Conservation (phyloP, 2,888 invertebrate genomes). For the Volucella bombylans region DNA sequence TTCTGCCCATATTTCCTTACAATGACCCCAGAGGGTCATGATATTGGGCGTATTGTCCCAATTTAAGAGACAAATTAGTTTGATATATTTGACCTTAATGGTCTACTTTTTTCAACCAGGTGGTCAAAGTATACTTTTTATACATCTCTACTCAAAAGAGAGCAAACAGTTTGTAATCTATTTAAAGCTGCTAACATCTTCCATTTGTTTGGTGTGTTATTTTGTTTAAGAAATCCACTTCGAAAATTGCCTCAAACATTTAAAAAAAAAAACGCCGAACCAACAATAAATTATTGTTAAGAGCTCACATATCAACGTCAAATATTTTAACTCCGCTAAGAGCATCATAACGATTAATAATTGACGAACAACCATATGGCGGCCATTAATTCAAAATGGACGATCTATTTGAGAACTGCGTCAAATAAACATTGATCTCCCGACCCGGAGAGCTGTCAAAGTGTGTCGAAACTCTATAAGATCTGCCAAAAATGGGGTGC, state of each 20-base stretch:
- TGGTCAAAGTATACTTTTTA: too few species aligned
- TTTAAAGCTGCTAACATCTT: too few species aligned
- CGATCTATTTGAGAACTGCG: constrained; percentile 13
- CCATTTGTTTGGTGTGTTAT: not conserved
- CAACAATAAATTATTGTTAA: constrained; percentile 1
- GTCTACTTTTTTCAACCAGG: too few species aligned
- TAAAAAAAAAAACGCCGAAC: not conserved
- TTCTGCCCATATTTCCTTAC: too few species aligned
- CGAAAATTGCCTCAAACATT: not conserved
- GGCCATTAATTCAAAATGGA: constrained; percentile 35
- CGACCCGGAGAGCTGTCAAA: not conserved
- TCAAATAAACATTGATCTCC: constrained; percentile 37
- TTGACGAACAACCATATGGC: constrained; percentile 25
- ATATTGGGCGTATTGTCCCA: too few species aligned
- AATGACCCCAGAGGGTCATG: too few species aligned
- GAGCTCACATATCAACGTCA: constrained; percentile 13
- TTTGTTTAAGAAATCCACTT: not conserved
- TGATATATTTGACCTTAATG: too few species aligned
- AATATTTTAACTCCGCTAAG: not conserved
- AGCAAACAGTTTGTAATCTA: too few species aligned
- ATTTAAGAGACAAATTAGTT: too few species aligned
- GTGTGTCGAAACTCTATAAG: too few species aligned
- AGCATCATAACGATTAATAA: not conserved
- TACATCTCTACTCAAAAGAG: too few species aligned
- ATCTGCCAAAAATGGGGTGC: too few species aligned